A percentile compares a stretch with the other conserved stretches of the same genome.
These are phyloP conservation scores for Sebastes cheni DNA, from an alignment of 2,797 vertebrate genomes.

Conservation along the genomic window DNA sequence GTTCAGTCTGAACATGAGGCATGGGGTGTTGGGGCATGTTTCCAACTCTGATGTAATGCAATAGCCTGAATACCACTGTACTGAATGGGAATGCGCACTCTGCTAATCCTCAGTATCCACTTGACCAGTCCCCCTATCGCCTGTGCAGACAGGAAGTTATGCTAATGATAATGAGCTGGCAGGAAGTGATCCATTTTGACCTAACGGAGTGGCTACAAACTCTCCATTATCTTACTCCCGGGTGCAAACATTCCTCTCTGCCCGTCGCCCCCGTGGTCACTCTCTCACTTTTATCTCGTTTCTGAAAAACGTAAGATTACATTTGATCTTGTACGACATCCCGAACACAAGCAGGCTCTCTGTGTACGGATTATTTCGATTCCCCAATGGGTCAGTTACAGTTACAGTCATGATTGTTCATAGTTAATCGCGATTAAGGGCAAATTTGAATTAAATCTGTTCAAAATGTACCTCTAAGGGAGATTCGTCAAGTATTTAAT, in stretches of 20 bases:
- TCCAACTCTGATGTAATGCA: constrained; percentile 69
- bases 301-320: not conserved
- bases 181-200: constrained; percentile 65
- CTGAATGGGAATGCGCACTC: constrained; percentile 41
- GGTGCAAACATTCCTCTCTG: constrained; percentile 3
- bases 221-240: constrained; percentile 20
- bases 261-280: not conserved
- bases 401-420: not conserved
- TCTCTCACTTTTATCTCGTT: not conserved
- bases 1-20: constrained; percentile 44
- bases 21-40: constrained; percentile 18
- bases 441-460: no score
- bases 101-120: constrained; percentile 45
- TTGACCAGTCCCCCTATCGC: constrained; percentile 18
- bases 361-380: not conserved
- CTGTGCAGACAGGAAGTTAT: constrained; percentile 56
- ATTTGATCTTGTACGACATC: constrained; percentile 2
- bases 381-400: not conserved
- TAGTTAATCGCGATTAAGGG: no score
- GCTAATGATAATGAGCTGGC: constrained; percentile 59
- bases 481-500: no score
- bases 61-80: constrained; percentile 50
- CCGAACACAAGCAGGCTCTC: not conserved
- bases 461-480: no score
- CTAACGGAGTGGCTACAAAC: not conserved